phyloP scores from a whole-genome alignment of 1,140 invertebrate species.

The Atta texana region DNA sequence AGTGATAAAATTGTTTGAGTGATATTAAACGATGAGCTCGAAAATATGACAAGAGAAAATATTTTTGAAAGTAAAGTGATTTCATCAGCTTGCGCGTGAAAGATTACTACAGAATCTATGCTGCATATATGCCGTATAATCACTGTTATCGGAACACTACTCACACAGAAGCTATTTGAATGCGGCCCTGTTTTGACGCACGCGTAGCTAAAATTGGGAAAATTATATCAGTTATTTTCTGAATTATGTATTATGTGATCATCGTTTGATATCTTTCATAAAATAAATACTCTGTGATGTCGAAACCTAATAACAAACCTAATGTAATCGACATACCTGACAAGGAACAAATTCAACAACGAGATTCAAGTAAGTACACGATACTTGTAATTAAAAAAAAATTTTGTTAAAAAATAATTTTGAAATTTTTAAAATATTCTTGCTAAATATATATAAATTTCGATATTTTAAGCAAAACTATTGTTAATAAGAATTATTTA shows the following conservation, averaged over 20 bases:
- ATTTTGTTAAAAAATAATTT: not conserved
- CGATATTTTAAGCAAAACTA: too few relatives aligned
- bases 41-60: slow-evolving; percentile 46
- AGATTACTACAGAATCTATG: not conserved
- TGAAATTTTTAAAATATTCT: not conserved
- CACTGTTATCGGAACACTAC: slow-evolving; percentile 20
- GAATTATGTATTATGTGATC: slow-evolving; percentile 3
- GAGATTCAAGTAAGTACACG: slow-evolving; percentile 51
- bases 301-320: slow-evolving; percentile 23
- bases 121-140: slow-evolving; percentile 26
- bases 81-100: slow-evolving; percentile 51
- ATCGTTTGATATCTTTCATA: not conserved
- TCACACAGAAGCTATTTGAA: slow-evolving; percentile 21
- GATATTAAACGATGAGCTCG: slow-evolving; percentile 22
- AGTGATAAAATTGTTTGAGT: slow-evolving; percentile 74
- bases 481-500: not conserved
- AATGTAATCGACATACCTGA: not conserved
- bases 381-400: not conserved
- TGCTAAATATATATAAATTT: too few relatives aligned
- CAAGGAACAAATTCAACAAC: not conserved
- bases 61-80: slow-evolving; percentile 39
- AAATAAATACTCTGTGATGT: slow-evolving; percentile 39
- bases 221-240: not conserved
- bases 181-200: not conserved
- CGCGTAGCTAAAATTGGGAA: not conserved